Conservation (phyloP, 1,140 invertebrate species). For the Drosophila bipectinata region DNA sequence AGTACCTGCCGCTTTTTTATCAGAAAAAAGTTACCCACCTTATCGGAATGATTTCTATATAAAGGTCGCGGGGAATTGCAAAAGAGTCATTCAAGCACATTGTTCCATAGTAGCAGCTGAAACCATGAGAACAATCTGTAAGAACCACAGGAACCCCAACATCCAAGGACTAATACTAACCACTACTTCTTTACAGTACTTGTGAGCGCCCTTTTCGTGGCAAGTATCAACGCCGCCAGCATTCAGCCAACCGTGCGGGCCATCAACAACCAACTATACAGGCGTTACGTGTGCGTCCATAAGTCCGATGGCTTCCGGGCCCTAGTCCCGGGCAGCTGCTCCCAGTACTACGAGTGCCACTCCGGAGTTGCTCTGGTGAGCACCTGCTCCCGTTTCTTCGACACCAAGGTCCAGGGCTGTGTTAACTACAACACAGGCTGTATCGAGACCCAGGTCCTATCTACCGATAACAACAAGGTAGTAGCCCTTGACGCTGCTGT, state of each 20-base stretch:
- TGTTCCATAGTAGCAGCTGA: slow-evolving; percentile 35
- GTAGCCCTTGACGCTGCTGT: not conserved
- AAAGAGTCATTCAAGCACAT: slow-evolving; percentile 55
- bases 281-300: slow-evolving; percentile 57
- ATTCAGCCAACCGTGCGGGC: slow-evolving; percentile 37
- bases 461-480: not conserved
- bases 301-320: slow-evolving; percentile 65
- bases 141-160: not conserved
- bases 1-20: not conserved
- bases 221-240: slow-evolving; percentile 42
- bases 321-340: slow-evolving; percentile 75
- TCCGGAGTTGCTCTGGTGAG: slow-evolving; percentile 47
- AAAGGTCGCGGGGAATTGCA: slow-evolving; percentile 49
- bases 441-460: slow-evolving; percentile 33
- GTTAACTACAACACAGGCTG: slow-evolving; percentile 70
- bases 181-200: slow-evolving; percentile 37
- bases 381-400: slow-evolving; percentile 63
- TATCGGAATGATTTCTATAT: slow-evolving; percentile 38
- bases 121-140: slow-evolving; percentile 61
- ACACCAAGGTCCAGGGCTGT: slow-evolving; percentile 52
- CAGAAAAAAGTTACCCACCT: slow-evolving; percentile 25
- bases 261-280: slow-evolving; percentile 65
- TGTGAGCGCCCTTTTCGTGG: slow-evolving; percentile 56
- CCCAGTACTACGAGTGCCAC: slow-evolving; percentile 71
- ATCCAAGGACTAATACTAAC: slow-evolving; percentile 27